phyloP scores from a whole-genome alignment of 1,140 invertebrate genomes.

The Papilio aristodemus region DNA sequence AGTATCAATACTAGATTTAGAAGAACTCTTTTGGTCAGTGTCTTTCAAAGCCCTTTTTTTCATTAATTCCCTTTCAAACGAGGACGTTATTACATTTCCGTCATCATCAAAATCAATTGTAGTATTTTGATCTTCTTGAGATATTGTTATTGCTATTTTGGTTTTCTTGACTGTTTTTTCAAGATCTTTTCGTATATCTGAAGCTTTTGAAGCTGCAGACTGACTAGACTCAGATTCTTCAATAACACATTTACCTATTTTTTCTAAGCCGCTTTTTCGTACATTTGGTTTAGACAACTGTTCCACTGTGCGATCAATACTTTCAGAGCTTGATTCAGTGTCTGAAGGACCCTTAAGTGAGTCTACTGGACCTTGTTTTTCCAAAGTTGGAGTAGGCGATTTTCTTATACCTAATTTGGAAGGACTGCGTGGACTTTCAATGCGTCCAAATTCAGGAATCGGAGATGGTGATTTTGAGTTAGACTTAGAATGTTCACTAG shows the following conservation, averaged over 20 bases:
- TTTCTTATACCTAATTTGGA: slow-evolving; percentile 74
- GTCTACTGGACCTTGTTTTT: slow-evolving; percentile 83
- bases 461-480: slow-evolving; percentile 76
- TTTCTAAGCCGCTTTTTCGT: slow-evolving; percentile 68
- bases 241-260: slow-evolving; percentile 73
- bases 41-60: slow-evolving; percentile 73
- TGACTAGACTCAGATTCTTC: slow-evolving; percentile 79
- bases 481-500: slow-evolving; percentile 75
- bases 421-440: slow-evolving; percentile 74
- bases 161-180: slow-evolving; percentile 68
- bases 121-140: slow-evolving; percentile 79
- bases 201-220: slow-evolving; percentile 71
- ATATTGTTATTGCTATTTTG: slow-evolving; percentile 79
- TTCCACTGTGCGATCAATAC: slow-evolving; percentile 77
- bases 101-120: slow-evolving; percentile 77
- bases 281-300: slow-evolving; percentile 61
- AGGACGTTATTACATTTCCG: slow-evolving; percentile 73
- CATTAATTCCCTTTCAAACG: slow-evolving; percentile 67
- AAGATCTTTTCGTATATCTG: slow-evolving; percentile 60
- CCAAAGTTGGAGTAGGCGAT: slow-evolving; percentile 81
- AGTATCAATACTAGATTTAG: slow-evolving; percentile 76
- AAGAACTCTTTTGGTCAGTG: slow-evolving; percentile 76
- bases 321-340: slow-evolving; percentile 79
- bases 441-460: slow-evolving; percentile 63
- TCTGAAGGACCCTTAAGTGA: slow-evolving; percentile 77